A percentile compares a stretch with the other conserved stretches of the same genome.
Evolutionary conservation across 2,113 vertebrate species (phyloP).

Genomic region (Istiophorus platypterus): DNA sequence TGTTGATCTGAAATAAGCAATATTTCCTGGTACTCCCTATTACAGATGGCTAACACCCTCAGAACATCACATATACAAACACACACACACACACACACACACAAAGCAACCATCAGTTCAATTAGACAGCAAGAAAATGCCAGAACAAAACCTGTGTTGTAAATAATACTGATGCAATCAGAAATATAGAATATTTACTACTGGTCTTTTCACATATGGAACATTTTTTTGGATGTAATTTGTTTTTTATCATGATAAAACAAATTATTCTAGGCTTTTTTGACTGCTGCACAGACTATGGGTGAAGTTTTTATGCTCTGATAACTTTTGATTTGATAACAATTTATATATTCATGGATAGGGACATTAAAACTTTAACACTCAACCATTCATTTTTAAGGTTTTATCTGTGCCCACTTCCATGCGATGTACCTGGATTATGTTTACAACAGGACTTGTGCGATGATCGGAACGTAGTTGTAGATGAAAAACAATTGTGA

Average conservation of each 20-base stretch:
- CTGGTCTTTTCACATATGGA: not conserved
- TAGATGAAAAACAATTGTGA: not conserved
- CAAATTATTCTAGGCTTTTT: not conserved
- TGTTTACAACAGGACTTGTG: not conserved
- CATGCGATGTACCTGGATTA: not conserved
- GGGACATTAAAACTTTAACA: not conserved
- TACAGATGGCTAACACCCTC: conserved; percentile 36
- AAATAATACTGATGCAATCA: not conserved
- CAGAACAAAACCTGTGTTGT: conserved; percentile 20
- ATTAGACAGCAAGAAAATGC: not conserved
- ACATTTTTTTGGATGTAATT: no score
- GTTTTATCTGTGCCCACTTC: not conserved
- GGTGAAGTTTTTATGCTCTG: not conserved
- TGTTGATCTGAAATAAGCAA: not conserved
- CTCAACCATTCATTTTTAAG: not conserved
- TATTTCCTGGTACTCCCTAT: not conserved
- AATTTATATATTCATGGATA: not conserved
- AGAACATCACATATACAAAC: conserved; percentile 44
- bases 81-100: conserved; percentile 36
- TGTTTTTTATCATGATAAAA: not conserved
- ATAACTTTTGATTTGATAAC: not conserved
- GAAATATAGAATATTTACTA: not conserved
- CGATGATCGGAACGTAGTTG: not conserved
- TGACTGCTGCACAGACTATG: not conserved
- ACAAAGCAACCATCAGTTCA: conserved; percentile 13